Base-by-base conservation (phyloP, 2,888 invertebrate genomes). In the Orgyia antiqua region DNA sequence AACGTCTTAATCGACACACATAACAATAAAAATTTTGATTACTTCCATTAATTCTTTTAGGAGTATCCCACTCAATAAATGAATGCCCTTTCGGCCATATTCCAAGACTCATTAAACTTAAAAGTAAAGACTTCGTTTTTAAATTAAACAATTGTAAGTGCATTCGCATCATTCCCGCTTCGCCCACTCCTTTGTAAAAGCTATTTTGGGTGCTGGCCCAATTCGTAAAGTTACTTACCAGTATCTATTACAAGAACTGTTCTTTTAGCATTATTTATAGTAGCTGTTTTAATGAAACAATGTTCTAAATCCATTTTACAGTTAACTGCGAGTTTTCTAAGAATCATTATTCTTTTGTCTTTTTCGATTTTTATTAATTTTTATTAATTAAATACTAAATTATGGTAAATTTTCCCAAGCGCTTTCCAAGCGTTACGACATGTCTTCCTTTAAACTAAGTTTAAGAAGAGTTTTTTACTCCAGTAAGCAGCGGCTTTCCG, bases 141-240 rank as follows among this genome's bases (percentile, higher is more conserved):
- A 71, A 79, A 79, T 73, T 74, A 78, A 73, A 80, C 72, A 72
- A 76, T 80, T 62, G 74, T 75, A 70, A 67, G 65, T 62, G 68
- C 70, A 64, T 68, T 75, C 69, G 66, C 74, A 66, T 80, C 76
- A 76, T 73, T 72, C 72, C 69, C 48, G 56, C 53, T 53, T 70
- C 79, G 78, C 83, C 82, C 82, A 83, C 82, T 76, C 67, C 68
- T 75, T 74, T 69, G 76, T 75, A 68, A 69, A 43, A 70, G 65
- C 67, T 67, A 63, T 66, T 70, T 66, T 52, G 34, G 38, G 28
- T 31, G 42, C 38, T 45, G 68, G 70, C 33, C 7, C 45, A 72
- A 71, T 56, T 44, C 19, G 51, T 13, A 36, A 32, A 19, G 38
- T n/a, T 11, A 8, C 13, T 24, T 24, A 13, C 12, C 12, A 9